A percentile compares a stretch with the other conserved stretches of the same genome.
These are phyloP conservation scores for Pluvianellus socialis DNA, from an alignment of 2,113 vertebrate species.

Conservation along the genomic window DNA sequence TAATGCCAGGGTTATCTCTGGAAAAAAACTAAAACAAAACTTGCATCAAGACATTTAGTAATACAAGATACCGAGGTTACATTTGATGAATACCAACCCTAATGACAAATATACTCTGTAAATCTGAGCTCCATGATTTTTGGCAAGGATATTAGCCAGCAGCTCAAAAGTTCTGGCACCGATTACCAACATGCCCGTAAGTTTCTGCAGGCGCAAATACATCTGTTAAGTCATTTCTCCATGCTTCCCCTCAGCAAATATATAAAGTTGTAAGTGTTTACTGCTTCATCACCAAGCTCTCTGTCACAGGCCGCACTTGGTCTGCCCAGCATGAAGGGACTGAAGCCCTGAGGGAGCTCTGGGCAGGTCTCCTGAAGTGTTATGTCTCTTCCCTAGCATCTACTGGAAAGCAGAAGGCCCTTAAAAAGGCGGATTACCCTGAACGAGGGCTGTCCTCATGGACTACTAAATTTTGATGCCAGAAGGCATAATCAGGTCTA, in stretches of 20 bases:
- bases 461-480: background rate
- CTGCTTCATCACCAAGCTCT: background rate
- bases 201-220: slow-evolving; percentile 44
- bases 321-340: background rate
- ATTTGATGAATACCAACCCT: slow-evolving; percentile 67
- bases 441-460: background rate
- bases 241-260: background rate
- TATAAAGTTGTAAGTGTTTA: background rate
- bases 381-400: background rate
- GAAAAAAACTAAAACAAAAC: slow-evolving; percentile 40
- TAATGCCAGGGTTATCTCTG: slow-evolving; percentile 36
- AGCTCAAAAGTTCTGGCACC: slow-evolving; percentile 50
- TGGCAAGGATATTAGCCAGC: slow-evolving; percentile 51
- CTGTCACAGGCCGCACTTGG: background rate
- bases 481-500: background rate
- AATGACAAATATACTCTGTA: slow-evolving; percentile 59
- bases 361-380: background rate
- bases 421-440: background rate
- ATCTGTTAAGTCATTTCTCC: slow-evolving; percentile 34
- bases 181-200: slow-evolving; percentile 5
- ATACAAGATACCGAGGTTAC: slow-evolving; percentile 63
- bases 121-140: slow-evolving; percentile 56
- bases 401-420: background rate
- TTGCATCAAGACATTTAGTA: slow-evolving; percentile 30
- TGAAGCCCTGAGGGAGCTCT: background rate